phyloP scores from a whole-genome alignment of 2,797 vertebrate genomes.

The Galago senegalensis region DNA sequence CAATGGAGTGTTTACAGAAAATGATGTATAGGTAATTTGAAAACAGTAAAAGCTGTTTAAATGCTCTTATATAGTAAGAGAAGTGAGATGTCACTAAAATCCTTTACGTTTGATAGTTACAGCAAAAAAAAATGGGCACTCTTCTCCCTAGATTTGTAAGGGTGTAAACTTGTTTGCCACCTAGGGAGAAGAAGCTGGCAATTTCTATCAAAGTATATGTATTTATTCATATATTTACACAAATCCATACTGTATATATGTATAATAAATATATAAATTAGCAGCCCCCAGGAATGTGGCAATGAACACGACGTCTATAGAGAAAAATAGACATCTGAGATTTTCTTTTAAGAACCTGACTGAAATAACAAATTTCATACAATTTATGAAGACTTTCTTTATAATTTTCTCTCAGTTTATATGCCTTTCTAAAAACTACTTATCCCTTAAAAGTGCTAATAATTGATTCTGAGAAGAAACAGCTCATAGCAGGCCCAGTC shows the following conservation, averaged over 20 bases:
- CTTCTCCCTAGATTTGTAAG: neutral
- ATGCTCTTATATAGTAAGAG: neutral
- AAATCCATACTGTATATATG: neutral
- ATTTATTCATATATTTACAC: constrained; percentile 12
- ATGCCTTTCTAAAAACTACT: constrained; percentile 45
- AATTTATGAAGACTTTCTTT: neutral
- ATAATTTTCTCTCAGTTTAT: neutral
- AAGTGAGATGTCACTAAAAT: constrained; percentile 15
- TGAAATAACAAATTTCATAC: constrained; percentile 5
- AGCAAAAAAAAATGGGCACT: neutral
- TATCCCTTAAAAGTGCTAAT: constrained; percentile 54
- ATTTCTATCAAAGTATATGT: neutral
- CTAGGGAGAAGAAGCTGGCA: neutral
- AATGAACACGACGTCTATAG: neutral
- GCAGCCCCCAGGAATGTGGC: neutral
- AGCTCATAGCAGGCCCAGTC: constrained; percentile 62
- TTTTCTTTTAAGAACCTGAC: constrained; percentile 59
- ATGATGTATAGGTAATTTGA: neutral
- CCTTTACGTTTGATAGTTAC: neutral
- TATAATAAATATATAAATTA: neutral
- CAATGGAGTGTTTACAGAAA: neutral
- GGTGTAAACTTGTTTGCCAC: neutral
- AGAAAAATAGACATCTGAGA: neutral
- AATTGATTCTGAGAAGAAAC: constrained; percentile 35
- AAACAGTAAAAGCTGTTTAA: constrained; percentile 21